Percentiles rank a stretch among this genome's conserved stretches.
These are phyloP conservation scores for Dryoscopus gambensis DNA, from an alignment of 2,113 vertebrate genomes.

Conservation along the genomic window DNA sequence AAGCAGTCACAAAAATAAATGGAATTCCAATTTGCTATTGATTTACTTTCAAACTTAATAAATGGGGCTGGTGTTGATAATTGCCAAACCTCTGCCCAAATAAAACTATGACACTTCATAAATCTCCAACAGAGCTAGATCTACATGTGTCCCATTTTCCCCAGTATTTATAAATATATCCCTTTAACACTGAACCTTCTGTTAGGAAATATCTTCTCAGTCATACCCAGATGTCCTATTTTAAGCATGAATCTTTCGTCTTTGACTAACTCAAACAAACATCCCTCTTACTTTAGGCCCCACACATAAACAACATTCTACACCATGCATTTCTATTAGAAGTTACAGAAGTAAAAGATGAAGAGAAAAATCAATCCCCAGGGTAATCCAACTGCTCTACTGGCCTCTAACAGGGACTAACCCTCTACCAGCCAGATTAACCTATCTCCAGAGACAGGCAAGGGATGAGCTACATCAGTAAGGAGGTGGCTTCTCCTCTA, in stretches of 20 bases:
- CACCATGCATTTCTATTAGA: background rate
- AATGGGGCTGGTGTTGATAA: slow-evolving; percentile 10
- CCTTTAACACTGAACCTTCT: slow-evolving; percentile 26
- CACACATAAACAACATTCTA: background rate
- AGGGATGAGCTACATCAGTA: background rate
- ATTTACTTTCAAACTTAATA: slow-evolving; percentile 45
- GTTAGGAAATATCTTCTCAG: background rate
- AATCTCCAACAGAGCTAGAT: background rate
- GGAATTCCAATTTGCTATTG: slow-evolving; percentile 27
- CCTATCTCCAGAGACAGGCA: rapidly evolving
- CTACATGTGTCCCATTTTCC: background rate
- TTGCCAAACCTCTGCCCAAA: slow-evolving; percentile 25
- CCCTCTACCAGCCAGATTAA: background rate
- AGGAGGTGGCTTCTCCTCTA: background rate
- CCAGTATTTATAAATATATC: slow-evolving; percentile 29
- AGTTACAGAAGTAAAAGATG: background rate
- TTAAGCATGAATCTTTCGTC: slow-evolving; percentile 24
- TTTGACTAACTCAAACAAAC: slow-evolving; percentile 59
- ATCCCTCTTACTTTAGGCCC: slow-evolving; percentile 14
- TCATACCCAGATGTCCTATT: slow-evolving; percentile 8
- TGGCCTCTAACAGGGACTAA: background rate
- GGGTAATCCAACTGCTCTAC: background rate
- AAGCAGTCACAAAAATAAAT: slow-evolving; percentile 15
- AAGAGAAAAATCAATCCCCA: background rate
- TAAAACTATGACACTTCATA: slow-evolving; percentile 35